Evolutionary conservation across 2,113 vertebrate genomes (phyloP).

Genomic region (Oplegnathus fasciatus): DNA sequence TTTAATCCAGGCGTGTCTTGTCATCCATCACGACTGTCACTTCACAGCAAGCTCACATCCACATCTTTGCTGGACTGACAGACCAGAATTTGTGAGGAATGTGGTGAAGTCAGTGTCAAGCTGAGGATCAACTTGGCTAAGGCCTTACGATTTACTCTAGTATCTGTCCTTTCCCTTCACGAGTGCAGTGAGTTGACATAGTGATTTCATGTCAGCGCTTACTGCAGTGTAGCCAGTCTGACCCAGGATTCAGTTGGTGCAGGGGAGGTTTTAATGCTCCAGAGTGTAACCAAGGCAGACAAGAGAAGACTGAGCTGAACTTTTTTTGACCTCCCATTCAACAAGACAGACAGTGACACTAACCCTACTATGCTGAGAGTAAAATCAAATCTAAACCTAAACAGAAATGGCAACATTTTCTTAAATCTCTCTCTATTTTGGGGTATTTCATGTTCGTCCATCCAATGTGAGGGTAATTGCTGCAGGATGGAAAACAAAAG

Average conservation of each 20-base stretch:
- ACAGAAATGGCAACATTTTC: slow-evolving; percentile 36
- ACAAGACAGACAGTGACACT: not conserved
- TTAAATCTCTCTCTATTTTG: slow-evolving; percentile 53
- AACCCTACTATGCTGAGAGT: slow-evolving; percentile 25
- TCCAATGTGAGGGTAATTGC: slow-evolving; percentile 60
- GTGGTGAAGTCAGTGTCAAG: slow-evolving; percentile 23
- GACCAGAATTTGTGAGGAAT: slow-evolving; percentile 51
- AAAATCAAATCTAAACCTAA: slow-evolving; percentile 54
- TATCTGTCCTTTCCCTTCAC: not conserved
- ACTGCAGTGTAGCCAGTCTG: not conserved
- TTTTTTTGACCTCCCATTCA: not conserved
- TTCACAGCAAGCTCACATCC: slow-evolving; percentile 10
- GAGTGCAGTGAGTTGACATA: not conserved
- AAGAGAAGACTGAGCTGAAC: not conserved
- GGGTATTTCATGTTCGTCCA: slow-evolving; percentile 36
- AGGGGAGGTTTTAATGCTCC: not conserved
- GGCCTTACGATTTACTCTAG: slow-evolving; percentile 15
- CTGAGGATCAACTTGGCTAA: slow-evolving; percentile 11
- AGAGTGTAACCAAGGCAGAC: not conserved
- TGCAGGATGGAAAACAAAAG: slow-evolving; percentile 73
- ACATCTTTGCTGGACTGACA: slow-evolving; percentile 37
- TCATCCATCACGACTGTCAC: slow-evolving; percentile 69
- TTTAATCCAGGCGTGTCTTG: slow-evolving; percentile 3
- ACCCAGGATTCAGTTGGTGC: not conserved
- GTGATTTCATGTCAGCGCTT: slow-evolving; percentile 30